Evolutionary conservation across 2,113 vertebrate species (phyloP).

Genomic region (Lepisosteus osseus): DNA sequence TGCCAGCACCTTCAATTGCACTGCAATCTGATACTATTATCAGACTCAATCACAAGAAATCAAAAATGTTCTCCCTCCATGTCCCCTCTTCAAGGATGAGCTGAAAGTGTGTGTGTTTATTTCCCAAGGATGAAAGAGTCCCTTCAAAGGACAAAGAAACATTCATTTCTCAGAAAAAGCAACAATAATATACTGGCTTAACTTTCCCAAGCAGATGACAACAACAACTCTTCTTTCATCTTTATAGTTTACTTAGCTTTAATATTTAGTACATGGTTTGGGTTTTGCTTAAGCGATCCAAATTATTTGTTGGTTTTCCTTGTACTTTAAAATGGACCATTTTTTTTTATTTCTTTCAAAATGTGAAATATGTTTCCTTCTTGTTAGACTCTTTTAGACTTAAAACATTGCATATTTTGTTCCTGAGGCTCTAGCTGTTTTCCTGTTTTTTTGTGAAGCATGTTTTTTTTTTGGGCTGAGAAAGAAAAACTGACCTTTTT

Average conservation of each 20-base stretch:
- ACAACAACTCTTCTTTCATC: background rate
- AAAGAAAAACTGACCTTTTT: too few species aligned
- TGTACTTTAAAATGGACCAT: too few species aligned
- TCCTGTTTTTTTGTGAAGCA: background rate
- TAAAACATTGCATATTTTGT: background rate
- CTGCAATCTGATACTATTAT: conserved; percentile 51
- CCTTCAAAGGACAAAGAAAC: conserved; percentile 16
- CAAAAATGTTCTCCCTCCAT: conserved; percentile 21
- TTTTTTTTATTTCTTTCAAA: too few species aligned
- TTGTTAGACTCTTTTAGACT: background rate
- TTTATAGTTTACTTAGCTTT: background rate
- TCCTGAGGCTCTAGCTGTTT: too few species aligned
- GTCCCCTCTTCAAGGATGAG: conserved; percentile 26
- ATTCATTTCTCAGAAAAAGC: conserved; percentile 9
- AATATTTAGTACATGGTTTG: background rate
- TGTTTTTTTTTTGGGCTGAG: too few species aligned
- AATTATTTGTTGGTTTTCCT: background rate
- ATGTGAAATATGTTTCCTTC: too few species aligned
- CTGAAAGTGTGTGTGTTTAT: conserved; percentile 13
- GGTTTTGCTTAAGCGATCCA: background rate
- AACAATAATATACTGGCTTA: conserved; percentile 1
- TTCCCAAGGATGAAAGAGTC: conserved; percentile 12
- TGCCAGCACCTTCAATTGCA: conserved; percentile 44
- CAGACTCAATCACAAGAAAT: conserved; percentile 50
- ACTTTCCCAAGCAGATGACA: background rate